Conservation (phyloP, 2,888 invertebrate species). For the Glyphotaelius pellucidus region DNA sequence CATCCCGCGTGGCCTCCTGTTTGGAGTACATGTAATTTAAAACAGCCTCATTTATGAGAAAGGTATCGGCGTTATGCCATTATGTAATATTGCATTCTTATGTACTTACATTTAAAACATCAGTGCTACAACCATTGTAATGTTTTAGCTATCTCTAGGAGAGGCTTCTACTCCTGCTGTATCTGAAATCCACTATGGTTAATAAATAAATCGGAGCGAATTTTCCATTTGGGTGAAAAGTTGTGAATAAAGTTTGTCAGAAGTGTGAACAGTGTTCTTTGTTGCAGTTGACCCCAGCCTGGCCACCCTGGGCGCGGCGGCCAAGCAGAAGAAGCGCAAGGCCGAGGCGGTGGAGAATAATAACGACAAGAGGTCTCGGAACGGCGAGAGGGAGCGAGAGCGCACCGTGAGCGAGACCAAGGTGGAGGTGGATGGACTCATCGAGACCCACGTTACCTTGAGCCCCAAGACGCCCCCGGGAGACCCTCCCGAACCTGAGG, state of each 20-base stretch:
- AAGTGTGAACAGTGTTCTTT: not conserved
- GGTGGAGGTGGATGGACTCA: constrained; percentile 82
- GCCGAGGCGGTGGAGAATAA: constrained; percentile 74
- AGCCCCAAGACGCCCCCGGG: constrained; percentile 89
- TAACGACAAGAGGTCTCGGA: constrained; percentile 68
- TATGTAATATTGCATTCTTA: not conserved
- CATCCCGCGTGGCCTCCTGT: too few relatives aligned
- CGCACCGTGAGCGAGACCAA: constrained; percentile 73
- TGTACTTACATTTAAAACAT: too few relatives aligned
- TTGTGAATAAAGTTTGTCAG: not conserved
- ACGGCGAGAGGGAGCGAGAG: constrained; percentile 69
- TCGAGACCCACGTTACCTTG: constrained; percentile 86
- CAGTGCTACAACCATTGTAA: too few relatives aligned
- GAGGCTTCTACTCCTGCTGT: too few relatives aligned
- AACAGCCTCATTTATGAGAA: not conserved
- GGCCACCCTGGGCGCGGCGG: constrained; percentile 69
- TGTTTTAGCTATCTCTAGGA: too few relatives aligned
- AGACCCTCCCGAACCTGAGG: constrained; percentile 95
- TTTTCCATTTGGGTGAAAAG: not conserved
- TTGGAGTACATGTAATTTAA: too few relatives aligned
- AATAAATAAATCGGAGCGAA: not conserved
- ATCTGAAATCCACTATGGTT: not conserved
- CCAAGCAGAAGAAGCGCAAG: constrained; percentile 71
- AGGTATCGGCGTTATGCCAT: not conserved
- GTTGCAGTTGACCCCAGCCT: constrained; percentile 51